Percentiles rank a stretch among this genome's conserved stretches.
phyloP scores from a whole-genome alignment of 2,113 vertebrate species.

The Takifugu flavidus region DNA sequence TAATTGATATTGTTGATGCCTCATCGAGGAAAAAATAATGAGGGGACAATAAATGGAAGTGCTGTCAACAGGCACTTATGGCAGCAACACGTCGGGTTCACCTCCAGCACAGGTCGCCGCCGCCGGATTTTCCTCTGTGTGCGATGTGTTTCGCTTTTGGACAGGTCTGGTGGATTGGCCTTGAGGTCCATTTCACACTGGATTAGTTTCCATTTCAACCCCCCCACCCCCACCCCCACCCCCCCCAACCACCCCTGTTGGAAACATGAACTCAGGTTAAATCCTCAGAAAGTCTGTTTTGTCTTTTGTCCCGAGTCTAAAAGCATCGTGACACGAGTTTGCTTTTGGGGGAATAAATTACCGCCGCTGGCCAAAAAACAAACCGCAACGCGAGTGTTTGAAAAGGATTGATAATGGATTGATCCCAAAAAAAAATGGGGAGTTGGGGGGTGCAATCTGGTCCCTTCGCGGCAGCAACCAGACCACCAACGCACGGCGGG shows the following conservation, averaged over 20 bases:
- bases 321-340: slow-evolving; percentile 38
- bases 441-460: slow-evolving; percentile 10
- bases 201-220: slow-evolving; percentile 70
- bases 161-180: slow-evolving; percentile 52
- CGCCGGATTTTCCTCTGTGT: slow-evolving; percentile 42
- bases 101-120: slow-evolving; percentile 35
- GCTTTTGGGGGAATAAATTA: slow-evolving; percentile 27
- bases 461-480: slow-evolving; percentile 7
- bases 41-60: slow-evolving; percentile 65
- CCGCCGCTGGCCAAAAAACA: slow-evolving; percentile 10
- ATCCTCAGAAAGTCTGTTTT: slow-evolving; percentile 43
- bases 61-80: slow-evolving; percentile 67
- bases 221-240: slow-evolving; percentile 30
- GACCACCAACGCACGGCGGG: slow-evolving; percentile 19
- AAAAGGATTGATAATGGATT: slow-evolving; percentile 26
- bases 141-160: slow-evolving; percentile 59
- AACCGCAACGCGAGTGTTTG: slow-evolving; percentile 41
- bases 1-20: slow-evolving; percentile 68
- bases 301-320: slow-evolving; percentile 46
- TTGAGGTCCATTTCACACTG: slow-evolving; percentile 66
- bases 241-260: slow-evolving; percentile 2
- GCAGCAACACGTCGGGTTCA: slow-evolving; percentile 49
- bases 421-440: slow-evolving; percentile 29
- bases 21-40: slow-evolving; percentile 63
- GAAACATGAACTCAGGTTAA: slow-evolving; percentile 50